A percentile compares a stretch with the other conserved stretches of the same genome.
Evolutionary conservation across 2,888 invertebrate species (phyloP).

Genomic region (Tetranychus piercei): DNA sequence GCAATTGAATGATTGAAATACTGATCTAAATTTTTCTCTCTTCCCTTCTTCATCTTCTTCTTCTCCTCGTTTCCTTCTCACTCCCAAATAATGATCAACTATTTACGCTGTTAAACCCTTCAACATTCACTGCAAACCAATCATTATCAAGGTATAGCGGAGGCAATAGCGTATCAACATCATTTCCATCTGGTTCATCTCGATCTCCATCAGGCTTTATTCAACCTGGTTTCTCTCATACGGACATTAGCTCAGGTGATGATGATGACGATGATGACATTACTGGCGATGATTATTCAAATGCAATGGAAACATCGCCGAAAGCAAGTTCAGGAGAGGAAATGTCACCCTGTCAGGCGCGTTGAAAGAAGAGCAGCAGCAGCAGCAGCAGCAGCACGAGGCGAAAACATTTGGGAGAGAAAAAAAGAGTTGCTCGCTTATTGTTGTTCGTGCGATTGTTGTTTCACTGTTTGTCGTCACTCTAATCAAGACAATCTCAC

Average conservation of each 20-base stretch:
- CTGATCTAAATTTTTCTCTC: not conserved
- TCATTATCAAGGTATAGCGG: constrained; percentile 8
- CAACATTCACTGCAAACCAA: not conserved
- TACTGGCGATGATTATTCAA: not conserved
- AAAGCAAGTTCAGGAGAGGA: constrained; percentile 11
- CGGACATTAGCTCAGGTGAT: constrained; percentile 5
- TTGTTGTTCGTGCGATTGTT: too few relatives aligned
- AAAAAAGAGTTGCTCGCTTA: too few relatives aligned
- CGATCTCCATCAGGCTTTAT: not conserved
- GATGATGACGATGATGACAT: not conserved
- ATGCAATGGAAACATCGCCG: constrained; percentile 10
- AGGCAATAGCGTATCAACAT: constrained; percentile 1
- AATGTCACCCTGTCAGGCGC: not conserved
- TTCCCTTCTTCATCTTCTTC: not conserved
- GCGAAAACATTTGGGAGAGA: too few relatives aligned
- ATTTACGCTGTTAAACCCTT: not conserved
- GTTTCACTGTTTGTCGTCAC: too few relatives aligned
- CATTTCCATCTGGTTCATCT: not conserved
- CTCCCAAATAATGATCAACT: not conserved
- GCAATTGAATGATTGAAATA: not conserved
- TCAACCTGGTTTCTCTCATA: constrained; percentile 9
- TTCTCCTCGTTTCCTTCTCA: not conserved
- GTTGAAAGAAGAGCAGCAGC: too few relatives aligned
- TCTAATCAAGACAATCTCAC: too few relatives aligned
- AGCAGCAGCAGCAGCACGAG: too few relatives aligned